phyloP scores from a whole-genome alignment of 1,140 invertebrate genomes.

The Saccostrea echinata region DNA sequence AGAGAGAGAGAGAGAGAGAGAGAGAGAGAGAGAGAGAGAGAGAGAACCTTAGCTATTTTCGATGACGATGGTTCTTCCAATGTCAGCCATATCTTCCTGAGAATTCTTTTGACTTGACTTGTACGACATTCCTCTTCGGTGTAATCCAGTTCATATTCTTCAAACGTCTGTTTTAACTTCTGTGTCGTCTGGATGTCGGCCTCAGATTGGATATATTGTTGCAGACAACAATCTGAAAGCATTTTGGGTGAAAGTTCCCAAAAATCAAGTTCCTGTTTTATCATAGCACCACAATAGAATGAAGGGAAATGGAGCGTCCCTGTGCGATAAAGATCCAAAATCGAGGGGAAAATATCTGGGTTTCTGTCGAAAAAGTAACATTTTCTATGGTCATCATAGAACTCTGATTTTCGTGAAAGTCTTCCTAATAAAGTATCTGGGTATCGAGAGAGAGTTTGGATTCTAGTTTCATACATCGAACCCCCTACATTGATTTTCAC shows the following conservation, averaged over 20 bases:
- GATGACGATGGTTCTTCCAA: constrained; percentile 54
- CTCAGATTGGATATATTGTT: constrained; percentile 43
- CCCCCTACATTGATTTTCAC: constrained; percentile 52
- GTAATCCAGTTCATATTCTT: constrained; percentile 9
- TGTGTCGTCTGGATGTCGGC: constrained; percentile 19
- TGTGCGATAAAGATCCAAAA: constrained; percentile 53
- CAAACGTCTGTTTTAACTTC: not conserved
- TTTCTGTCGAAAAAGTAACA: constrained; percentile 58
- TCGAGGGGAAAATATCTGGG: constrained; percentile 46
- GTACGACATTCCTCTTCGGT: not conserved
- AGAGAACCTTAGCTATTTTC: constrained; percentile 43
- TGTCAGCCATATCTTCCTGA: constrained; percentile 44
- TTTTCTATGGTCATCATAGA: constrained; percentile 42
- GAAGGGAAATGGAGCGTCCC: constrained; percentile 47
- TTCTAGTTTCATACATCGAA: constrained; percentile 24
- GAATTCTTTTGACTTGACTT: not conserved
- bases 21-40: constrained; percentile 19
- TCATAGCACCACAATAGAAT: constrained; percentile 39
- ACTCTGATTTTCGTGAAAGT: constrained; percentile 24
- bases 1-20: not conserved
- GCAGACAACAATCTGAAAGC: constrained; percentile 48
- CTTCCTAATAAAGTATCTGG: constrained; percentile 45
- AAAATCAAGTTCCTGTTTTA: constrained; percentile 48
- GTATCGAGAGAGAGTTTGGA: constrained; percentile 12
- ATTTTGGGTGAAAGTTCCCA: constrained; percentile 39